Conservation (phyloP, 2,113 vertebrate species). For the Ciconia maguari region DNA sequence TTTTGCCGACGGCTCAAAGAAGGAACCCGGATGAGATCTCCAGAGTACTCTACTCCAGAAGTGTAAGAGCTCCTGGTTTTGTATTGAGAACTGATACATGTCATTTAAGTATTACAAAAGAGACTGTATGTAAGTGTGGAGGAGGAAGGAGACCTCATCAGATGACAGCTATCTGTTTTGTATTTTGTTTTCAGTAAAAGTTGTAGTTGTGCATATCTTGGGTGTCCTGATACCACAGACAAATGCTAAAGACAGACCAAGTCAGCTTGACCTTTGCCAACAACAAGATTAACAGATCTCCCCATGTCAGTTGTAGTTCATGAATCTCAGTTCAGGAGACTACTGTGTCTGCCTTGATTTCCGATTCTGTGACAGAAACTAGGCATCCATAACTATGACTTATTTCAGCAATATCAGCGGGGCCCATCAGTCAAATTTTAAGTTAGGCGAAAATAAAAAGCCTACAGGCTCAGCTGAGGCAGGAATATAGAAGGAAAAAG, state of each 20-base stretch:
- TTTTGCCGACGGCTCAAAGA: slow-evolving; percentile 92
- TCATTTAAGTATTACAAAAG: not conserved
- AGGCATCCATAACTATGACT: not conserved
- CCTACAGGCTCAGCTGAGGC: not conserved
- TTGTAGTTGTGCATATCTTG: not conserved
- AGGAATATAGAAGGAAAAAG: not conserved
- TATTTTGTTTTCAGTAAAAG: not conserved
- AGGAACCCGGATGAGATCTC: slow-evolving; percentile 90
- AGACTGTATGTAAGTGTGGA: not conserved
- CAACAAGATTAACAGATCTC: not conserved
- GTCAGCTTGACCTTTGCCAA: not conserved
- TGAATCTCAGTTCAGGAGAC: not conserved
- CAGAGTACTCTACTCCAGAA: slow-evolving; percentile 91
- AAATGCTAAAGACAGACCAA: not conserved
- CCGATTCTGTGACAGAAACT: not conserved
- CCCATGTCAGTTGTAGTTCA: not conserved
- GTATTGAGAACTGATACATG: not conserved
- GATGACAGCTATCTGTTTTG: not conserved
- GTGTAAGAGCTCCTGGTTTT: slow-evolving; percentile 77
- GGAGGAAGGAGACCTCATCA: not conserved
- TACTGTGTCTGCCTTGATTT: not conserved
- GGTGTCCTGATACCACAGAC: not conserved
- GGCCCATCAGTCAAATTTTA: not conserved
- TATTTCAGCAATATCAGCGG: not conserved
- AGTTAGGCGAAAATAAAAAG: not conserved